These are phyloP conservation scores for Xenopus tropicalis DNA, from an alignment of 2,113 vertebrate genomes.

Conservation along the genomic window DNA sequence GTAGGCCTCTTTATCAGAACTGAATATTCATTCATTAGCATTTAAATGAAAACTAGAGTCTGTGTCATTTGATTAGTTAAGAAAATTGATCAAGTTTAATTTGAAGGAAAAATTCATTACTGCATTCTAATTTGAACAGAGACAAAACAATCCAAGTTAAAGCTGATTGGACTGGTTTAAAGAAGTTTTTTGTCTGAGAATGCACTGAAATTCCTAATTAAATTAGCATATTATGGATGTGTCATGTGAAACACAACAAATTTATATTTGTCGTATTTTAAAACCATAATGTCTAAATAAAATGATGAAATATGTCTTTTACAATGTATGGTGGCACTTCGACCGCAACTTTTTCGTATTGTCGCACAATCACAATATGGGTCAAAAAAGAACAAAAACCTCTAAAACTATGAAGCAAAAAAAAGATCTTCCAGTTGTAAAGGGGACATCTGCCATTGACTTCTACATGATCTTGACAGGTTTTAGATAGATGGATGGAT, in stretches of 20 bases:
- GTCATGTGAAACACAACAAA: neutral
- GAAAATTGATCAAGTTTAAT: slow-evolving; percentile 44
- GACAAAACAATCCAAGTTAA: slow-evolving; percentile 38
- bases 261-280: too few relatives aligned
- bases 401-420: too few relatives aligned
- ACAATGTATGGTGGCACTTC: too few relatives aligned
- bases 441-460: too few relatives aligned
- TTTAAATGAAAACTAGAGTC: slow-evolving; percentile 44
- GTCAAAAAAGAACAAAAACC: too few relatives aligned
- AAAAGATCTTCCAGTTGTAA: too few relatives aligned
- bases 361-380: too few relatives aligned
- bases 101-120: slow-evolving; percentile 45
- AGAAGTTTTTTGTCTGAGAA: slow-evolving; percentile 23
- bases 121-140: slow-evolving; percentile 28
- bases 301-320: too few relatives aligned
- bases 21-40: slow-evolving; percentile 46
- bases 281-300: too few relatives aligned
- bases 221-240: slow-evolving; percentile 18
- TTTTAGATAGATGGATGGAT: too few relatives aligned
- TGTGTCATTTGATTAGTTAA: slow-evolving; percentile 43
- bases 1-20: slow-evolving; percentile 24
- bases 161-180: slow-evolving; percentile 32
- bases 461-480: too few relatives aligned
- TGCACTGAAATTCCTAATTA: slow-evolving; percentile 31
- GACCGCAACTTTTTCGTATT: too few relatives aligned